Conservation (phyloP, 2,888 invertebrate genomes). For the Carcina quercana region DNA sequence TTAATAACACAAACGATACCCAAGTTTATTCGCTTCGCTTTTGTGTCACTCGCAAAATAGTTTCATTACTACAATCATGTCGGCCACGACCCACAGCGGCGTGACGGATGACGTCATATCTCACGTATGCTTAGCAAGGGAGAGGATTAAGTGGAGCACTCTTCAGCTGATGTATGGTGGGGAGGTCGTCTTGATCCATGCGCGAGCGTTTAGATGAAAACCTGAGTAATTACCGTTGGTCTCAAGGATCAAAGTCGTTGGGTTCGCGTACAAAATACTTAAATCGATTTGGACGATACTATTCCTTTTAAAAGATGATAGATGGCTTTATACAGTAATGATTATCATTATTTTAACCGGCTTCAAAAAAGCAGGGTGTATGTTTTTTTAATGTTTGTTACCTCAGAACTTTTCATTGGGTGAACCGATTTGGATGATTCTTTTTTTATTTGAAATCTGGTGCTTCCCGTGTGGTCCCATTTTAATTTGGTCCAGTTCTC, state of each 20-base stretch:
- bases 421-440: too few species aligned
- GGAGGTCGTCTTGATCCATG: constrained; percentile 45
- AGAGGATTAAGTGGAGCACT: constrained; percentile 53
- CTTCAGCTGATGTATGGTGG: constrained; percentile 46
- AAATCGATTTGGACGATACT: neutral
- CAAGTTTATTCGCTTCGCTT: too few species aligned
- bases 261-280: too few species aligned
- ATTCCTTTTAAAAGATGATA: neutral
- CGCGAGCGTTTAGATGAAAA: constrained; percentile 25
- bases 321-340: neutral
- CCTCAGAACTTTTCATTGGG: too few species aligned
- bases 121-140: constrained; percentile 44
- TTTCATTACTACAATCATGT: too few species aligned
- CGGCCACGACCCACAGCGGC: too few species aligned
- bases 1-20: too few species aligned
- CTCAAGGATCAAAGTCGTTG: neutral
- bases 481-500: too few species aligned
- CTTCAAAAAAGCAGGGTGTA: neutral
- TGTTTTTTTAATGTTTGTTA: neutral
- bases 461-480: too few species aligned
- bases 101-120: constrained; percentile 59
- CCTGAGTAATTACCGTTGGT: constrained; percentile 10
- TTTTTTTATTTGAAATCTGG: too few species aligned
- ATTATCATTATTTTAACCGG: neutral
- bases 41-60: too few species aligned